Conservation (phyloP, 2,888 invertebrate species). For the Xestobium rufovillosum region DNA sequence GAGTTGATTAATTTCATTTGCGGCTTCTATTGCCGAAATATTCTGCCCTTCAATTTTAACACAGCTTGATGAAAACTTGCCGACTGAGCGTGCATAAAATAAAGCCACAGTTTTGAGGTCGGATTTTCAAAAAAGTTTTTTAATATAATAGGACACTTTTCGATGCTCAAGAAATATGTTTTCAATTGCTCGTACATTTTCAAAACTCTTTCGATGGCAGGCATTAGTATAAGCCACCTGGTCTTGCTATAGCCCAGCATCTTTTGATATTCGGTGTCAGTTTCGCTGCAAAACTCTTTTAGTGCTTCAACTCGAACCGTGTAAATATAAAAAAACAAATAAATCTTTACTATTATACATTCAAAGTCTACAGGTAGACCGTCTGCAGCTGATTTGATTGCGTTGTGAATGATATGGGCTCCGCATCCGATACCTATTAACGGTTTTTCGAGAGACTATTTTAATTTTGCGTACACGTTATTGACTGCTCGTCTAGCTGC, state of each 20-base stretch:
- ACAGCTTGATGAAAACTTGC: constrained; percentile 24
- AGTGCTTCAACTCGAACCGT: constrained; percentile 26
- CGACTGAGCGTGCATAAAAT: constrained; percentile 26
- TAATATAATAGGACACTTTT: constrained; percentile 28
- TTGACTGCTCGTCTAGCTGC: constrained; percentile 22
- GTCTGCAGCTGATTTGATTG: constrained; percentile 29
- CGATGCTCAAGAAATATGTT: constrained; percentile 30
- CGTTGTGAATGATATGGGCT: constrained; percentile 26
- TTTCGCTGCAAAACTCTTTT: constrained; percentile 25
- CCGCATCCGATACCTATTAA: constrained; percentile 24
- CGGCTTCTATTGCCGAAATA: constrained; percentile 23
- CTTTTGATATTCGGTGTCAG: constrained; percentile 22
- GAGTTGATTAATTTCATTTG: constrained; percentile 27
- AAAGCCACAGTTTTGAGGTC: constrained; percentile 29
- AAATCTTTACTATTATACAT: constrained; percentile 26
- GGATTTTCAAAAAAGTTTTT: constrained; percentile 22
- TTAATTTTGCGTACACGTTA: constrained; percentile 28
- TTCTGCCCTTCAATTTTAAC: constrained; percentile 23
- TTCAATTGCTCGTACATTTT: constrained; percentile 33
- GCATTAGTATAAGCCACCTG: constrained; percentile 27
- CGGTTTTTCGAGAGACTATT: constrained; percentile 20
- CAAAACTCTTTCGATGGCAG: constrained; percentile 26
- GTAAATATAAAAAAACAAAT: constrained; percentile 29
- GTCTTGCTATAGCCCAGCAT: constrained; percentile 24
- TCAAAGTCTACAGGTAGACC: constrained; percentile 26